A percentile compares a stretch with the other conserved stretches of the same genome.
Conservation (phyloP, 2,888 invertebrate genomes). For the Hydriomena furcata region DNA sequence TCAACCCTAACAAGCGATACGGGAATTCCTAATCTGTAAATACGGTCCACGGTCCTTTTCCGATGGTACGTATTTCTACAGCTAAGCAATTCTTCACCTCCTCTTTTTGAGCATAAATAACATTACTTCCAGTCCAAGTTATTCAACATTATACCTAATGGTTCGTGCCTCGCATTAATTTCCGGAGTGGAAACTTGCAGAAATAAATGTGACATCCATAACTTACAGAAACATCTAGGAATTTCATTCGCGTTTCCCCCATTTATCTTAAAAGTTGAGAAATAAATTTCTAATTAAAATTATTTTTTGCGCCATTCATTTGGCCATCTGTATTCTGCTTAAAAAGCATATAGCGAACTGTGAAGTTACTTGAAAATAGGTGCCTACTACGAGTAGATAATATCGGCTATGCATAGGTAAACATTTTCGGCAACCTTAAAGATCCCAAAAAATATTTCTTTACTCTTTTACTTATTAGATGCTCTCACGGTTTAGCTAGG, state of each 20-base stretch:
- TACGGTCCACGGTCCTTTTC: too few species aligned
- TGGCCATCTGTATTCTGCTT: background rate
- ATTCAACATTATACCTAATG: conserved; percentile 7
- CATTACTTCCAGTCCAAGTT: conserved; percentile 3
- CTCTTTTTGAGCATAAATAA: background rate
- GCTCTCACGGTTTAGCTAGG: too few species aligned
- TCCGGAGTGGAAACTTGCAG: conserved; percentile 11
- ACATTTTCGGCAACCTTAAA: too few species aligned
- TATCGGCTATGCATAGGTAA: too few species aligned
- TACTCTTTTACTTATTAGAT: too few species aligned
- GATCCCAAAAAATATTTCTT: too few species aligned
- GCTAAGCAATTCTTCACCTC: background rate
- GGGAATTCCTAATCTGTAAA: too few species aligned
- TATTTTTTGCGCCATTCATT: background rate
- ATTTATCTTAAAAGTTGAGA: background rate
- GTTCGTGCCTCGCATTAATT: conserved; percentile 8
- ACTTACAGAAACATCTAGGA: conserved; percentile 3
- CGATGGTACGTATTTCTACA: too few species aligned
- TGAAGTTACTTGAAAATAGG: too few species aligned
- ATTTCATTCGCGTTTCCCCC: background rate
- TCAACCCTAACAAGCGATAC: too few species aligned
- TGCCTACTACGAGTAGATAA: too few species aligned
- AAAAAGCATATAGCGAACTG: too few species aligned
- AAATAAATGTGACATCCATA: conserved; percentile 5
- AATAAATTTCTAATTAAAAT: background rate